Base-by-base conservation (phyloP, 2,888 invertebrate genomes). In the Scaptomyza cyrtandrae region DNA sequence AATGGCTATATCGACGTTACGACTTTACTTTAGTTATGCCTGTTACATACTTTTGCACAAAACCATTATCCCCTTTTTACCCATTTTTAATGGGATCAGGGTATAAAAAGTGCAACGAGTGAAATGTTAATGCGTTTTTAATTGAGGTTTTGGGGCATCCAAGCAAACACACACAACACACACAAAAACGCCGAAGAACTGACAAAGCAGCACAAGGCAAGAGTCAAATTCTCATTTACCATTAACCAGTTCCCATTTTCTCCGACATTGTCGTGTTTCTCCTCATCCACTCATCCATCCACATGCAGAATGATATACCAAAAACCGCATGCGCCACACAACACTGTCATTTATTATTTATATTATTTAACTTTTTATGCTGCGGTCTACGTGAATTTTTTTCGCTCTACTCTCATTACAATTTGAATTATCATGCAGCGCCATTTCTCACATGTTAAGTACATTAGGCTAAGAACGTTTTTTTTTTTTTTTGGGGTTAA, bases 91-190 rank as follows among this genome's bases (percentile, higher is more conserved):
- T n/a, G n/a, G n/a, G n/a, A n/a, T n/a, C n/a, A n/a, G n/a, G n/a
- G n/a, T n/a, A n/a, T n/a, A 64, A 63, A 74, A 85, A 87, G 77
- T 84, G 86, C 87, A 88, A 71, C 78, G 86, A 84, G 75, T 77
- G 77, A 81, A 80, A 86, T 83, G 86, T 84, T 90, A 90, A 90
- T 90, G 90, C 81, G 83, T 90, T 90, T 90, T 90, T 90, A 90
- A 90, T 90, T 90, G 90, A 86, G 90, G 90, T 89, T 84, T 80
- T 88, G 85, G 79, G 60, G 86, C 75, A 84, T 67, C 71, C 71
- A 78, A 71, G 77, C 88, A 81, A 81, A 57, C 81, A 64, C 52
- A 57, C 75, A 64, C 56, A 50, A 64, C 56, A 50, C 37, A 50
- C 81, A 64, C n/a, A 39, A 0, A 29, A 0, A 24, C 24, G 24